Base-by-base conservation (phyloP, 2,888 invertebrate species). In the Chymomyza fuscimana region DNA sequence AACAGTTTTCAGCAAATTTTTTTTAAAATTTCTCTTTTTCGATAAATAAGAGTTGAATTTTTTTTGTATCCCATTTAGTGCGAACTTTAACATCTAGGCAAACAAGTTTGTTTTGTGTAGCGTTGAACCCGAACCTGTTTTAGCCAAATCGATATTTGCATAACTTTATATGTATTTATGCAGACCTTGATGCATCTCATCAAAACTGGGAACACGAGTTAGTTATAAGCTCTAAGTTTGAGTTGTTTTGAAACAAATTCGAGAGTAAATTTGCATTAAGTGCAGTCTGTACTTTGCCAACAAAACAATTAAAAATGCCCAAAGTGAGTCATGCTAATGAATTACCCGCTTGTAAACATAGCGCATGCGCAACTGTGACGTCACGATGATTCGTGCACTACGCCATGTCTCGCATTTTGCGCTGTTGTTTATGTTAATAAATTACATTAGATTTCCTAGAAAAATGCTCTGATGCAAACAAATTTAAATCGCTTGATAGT, bases 301-400 rank as follows among this genome's bases (percentile, higher is more conserved):
- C 51, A 59, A 5, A 32, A 40, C 15, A 61, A 64, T 75, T 75
- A 1, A 9, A 65, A 70, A 70, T 46, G 25, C 25, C 2, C 15
- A n/a, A 9, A 36, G 9, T 74, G 76, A 75, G 32, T 74, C 70
- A 73, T 25, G 25, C 25, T 4, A 25, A 25, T 25, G 25, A 25
- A 25, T 25, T 25, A 25, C 25, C 2, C 25, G 3, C 25, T 25
- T 65, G 15, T 51, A 15, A 16, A n/a, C 56, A 36, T 52, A 40
- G 36, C 76, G 75, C 74, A 67, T 62, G 73, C 71, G 76, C 76
- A 59, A 52, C 66, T 71, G 62, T 74, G 74, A 74, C 74, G 74
- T 74, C 70, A 70, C 61, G 52, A 59, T 59, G 62, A 65, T 75
- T 58, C n/a, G 61, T 10, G 59, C 7, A 56, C n/a, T 32, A 54